Percentiles rank a stretch among this genome's conserved stretches.
phyloP scores from a whole-genome alignment of 2,113 vertebrate genomes.

The Eira barbara region DNA sequence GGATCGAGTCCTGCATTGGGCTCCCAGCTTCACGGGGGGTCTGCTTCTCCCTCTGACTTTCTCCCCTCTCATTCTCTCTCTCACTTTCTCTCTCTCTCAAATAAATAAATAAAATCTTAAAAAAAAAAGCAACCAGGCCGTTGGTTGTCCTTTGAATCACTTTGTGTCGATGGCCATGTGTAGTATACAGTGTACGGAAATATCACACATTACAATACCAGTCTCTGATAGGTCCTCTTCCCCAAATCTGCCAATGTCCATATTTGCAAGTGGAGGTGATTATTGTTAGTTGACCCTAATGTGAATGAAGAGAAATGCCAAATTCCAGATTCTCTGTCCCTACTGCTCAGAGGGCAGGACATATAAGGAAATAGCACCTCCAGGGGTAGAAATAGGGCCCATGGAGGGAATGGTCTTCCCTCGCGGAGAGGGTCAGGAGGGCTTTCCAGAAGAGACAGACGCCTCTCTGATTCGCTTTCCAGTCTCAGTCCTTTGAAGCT shows the following conservation, averaged over 20 bases:
- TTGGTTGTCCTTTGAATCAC: not conserved
- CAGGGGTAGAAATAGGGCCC: not conserved
- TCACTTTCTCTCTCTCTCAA: too few species aligned
- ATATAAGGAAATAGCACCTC: not conserved
- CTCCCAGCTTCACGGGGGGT: too few species aligned
- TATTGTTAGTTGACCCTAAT: not conserved
- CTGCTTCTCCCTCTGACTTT: too few species aligned
- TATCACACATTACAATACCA: not conserved
- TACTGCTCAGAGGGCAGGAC: not conserved
- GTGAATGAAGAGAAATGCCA: not conserved
- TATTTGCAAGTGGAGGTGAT: not conserved
- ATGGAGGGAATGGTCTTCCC: not conserved
- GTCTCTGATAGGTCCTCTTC: not conserved
- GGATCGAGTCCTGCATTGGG: too few species aligned
- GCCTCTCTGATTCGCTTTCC: not conserved
- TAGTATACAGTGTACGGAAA: not conserved
- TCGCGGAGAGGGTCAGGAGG: not conserved
- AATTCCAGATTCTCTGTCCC: not conserved
- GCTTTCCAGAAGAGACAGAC: not conserved
- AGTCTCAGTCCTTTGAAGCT: not conserved
- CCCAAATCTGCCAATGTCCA: not conserved
- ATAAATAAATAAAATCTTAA: too few species aligned
- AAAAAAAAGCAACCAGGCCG: not conserved
- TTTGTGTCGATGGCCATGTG: accelerated
- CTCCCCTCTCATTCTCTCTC: too few species aligned